Evolutionary conservation across 64 coral and sea anemone species (phyloP), one percentile per base, ranked within the genome.

Genomic region (Porites australiensis): DNA sequence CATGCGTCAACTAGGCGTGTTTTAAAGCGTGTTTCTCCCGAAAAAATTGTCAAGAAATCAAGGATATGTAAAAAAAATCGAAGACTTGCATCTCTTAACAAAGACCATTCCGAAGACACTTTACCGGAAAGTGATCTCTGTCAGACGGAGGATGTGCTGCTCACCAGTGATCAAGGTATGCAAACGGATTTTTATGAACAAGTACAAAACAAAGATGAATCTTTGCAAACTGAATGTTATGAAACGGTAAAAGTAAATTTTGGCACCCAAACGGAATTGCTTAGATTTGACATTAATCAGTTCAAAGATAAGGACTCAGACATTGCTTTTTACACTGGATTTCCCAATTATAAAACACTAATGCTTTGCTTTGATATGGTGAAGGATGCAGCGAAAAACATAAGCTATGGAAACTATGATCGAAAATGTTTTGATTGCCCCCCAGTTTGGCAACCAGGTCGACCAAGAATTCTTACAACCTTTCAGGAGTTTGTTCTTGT

Each of bases 401-500:
- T 94, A 44, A 94, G 92, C 52, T 89, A 76, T 72, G 50, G 21
- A 51, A 66, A 74, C 58, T 69, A 64, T 58, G 9, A 45, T 5
- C 70, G 77, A 37, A n/a, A n/a, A n/a, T n/a, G n/a, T n/a, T n/a
- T n/a, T n/a, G n/a, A n/a, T n/a, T n/a, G n/a, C n/a, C n/a, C n/a
- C n/a, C n/a, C n/a, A n/a, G n/a, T n/a, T n/a, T n/a, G n/a, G n/a
- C n/a, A n/a, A n/a, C 53, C 22, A 52, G 74, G 91, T 63, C 82
- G 79, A 74, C 79, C 90, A 70, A 58, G 79, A 2, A 84, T 19
- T 45, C 7, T 93, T 22, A 66, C 57, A 8, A 59, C 51, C 7
- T 93, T 93, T 79, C 83, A 88, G 43, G 91, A 93, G 64, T 93
- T 93, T 88, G 73, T 87, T 5, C 8, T 82, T 53, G 87, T 90